phyloP scores from a whole-genome alignment of 2,797 vertebrate species.

The Leontopithecus rosalia region DNA sequence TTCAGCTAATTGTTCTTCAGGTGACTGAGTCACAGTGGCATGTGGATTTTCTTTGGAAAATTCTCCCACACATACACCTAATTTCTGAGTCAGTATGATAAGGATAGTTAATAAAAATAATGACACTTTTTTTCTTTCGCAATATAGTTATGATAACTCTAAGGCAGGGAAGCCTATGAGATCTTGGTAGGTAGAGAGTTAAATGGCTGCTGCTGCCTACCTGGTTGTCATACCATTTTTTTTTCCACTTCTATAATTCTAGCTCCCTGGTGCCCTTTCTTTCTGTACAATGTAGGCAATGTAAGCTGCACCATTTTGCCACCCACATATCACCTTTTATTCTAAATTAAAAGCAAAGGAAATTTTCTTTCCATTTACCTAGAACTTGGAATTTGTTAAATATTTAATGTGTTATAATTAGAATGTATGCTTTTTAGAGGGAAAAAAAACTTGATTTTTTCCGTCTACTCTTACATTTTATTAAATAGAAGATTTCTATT shows the following conservation, averaged over 20 bases:
- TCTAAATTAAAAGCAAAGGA: constrained; percentile 79
- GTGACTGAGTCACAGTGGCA: constrained; percentile 53
- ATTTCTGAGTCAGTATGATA: constrained; percentile 45
- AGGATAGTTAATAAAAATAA: constrained; percentile 65
- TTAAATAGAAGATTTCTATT: constrained; percentile 43
- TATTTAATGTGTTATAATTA: constrained; percentile 62
- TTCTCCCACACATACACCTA: constrained; percentile 20
- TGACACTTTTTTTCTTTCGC: constrained; percentile 56
- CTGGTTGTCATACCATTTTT: constrained; percentile 52
- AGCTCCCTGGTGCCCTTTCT: constrained; percentile 71
- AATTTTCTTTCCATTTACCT: constrained; percentile 72
- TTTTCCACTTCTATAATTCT: constrained; percentile 51
- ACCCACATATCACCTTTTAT: constrained; percentile 80
- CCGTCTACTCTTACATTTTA: background rate
- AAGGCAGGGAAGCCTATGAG: constrained; percentile 48
- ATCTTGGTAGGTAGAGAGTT: constrained; percentile 69
- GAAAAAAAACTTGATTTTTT: constrained; percentile 11
- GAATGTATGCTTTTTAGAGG: background rate
- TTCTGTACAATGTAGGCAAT: constrained; percentile 74
- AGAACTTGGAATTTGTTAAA: constrained; percentile 55
- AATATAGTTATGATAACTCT: constrained; percentile 37
- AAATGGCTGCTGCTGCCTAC: constrained; percentile 73
- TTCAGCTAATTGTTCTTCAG: constrained; percentile 53
- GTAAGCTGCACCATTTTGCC: constrained; percentile 73
- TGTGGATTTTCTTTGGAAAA: constrained; percentile 36